Conservation (phyloP, 2,888 invertebrate species). For the Lasioglossum pauxillum region DNA sequence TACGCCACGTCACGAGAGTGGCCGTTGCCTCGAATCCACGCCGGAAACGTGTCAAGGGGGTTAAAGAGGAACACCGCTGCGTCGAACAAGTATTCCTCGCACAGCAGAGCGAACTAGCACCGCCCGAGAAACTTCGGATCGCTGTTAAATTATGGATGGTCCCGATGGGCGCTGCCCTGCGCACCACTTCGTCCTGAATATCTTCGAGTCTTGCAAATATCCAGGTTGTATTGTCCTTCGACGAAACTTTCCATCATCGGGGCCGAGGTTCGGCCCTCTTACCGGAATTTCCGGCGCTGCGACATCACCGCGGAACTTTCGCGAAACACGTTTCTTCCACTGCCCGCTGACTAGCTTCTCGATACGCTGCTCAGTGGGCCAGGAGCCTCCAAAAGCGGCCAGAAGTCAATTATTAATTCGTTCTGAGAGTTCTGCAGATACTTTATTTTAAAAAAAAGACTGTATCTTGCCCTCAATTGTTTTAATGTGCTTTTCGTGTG, state of each 20-base stretch:
- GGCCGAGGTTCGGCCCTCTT: not conserved
- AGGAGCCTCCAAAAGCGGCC: not conserved
- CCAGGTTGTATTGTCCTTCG: slow-evolving; percentile 44
- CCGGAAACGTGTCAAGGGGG: slow-evolving; percentile 67
- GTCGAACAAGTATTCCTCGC: slow-evolving; percentile 46
- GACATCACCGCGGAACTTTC: not conserved
- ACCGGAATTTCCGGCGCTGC: slow-evolving; percentile 12
- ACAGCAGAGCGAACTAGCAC: not conserved
- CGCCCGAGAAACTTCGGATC: slow-evolving; percentile 62
- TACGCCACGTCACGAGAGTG: slow-evolving; percentile 29
- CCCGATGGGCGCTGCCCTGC: slow-evolving; percentile 53
- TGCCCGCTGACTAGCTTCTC: not conserved
- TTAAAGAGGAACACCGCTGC: slow-evolving; percentile 64
- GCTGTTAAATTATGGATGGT: slow-evolving; percentile 66
- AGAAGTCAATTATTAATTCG: no score
- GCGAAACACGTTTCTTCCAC: not conserved
- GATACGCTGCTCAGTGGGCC: not conserved
- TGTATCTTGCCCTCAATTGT: no score
- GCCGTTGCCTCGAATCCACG: slow-evolving; percentile 53
- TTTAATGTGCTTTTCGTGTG: no score
- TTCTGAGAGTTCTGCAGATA: no score
- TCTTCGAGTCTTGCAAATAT: slow-evolving; percentile 48
- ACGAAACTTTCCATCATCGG: slow-evolving; percentile 50
- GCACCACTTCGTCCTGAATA: slow-evolving; percentile 47
- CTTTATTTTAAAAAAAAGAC: no score